Evolutionary conservation across 2,113 vertebrate species (phyloP).

Genomic region (Perognathus longimembris): DNA sequence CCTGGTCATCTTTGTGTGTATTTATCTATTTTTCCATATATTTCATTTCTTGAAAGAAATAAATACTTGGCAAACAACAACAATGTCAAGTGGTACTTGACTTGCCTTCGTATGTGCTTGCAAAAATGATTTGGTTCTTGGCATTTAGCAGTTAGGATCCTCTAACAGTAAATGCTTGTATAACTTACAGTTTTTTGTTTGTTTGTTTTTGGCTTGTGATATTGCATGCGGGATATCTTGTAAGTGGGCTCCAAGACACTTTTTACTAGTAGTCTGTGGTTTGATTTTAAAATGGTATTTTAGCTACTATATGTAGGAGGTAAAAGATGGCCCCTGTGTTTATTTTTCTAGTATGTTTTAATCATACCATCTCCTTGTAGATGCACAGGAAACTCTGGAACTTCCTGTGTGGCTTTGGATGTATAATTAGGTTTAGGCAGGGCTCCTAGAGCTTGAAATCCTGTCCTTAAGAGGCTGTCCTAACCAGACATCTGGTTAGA

Average conservation of each 20-base stretch:
- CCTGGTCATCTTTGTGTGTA: neutral
- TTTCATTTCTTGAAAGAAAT: too few species aligned
- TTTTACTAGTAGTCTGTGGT: neutral
- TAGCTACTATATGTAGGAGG: neutral
- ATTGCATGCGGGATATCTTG: neutral
- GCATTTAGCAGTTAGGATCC: neutral
- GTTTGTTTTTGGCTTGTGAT: neutral
- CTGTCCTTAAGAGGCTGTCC: neutral
- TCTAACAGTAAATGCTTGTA: too few species aligned
- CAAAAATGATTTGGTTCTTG: neutral
- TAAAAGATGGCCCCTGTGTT: neutral
- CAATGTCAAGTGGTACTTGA: neutral
- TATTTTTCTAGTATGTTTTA: conserved; percentile 14
- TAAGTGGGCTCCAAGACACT: neutral
- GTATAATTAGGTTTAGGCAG: conserved; percentile 41
- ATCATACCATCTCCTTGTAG: neutral
- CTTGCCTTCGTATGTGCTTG: neutral
- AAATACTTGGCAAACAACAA: too few species aligned
- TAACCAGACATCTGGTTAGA: neutral
- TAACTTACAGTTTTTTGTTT: too few species aligned
- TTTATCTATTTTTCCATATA: neutral
- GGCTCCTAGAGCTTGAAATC: neutral
- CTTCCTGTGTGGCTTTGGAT: neutral
- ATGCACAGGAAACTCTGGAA: neutral
- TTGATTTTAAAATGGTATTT: conserved; percentile 36